A percentile compares a stretch with the other conserved stretches of the same genome.
These are phyloP conservation scores for Cyanistes caeruleus DNA, from an alignment of 2,113 vertebrate genomes.

Conservation along the genomic window DNA sequence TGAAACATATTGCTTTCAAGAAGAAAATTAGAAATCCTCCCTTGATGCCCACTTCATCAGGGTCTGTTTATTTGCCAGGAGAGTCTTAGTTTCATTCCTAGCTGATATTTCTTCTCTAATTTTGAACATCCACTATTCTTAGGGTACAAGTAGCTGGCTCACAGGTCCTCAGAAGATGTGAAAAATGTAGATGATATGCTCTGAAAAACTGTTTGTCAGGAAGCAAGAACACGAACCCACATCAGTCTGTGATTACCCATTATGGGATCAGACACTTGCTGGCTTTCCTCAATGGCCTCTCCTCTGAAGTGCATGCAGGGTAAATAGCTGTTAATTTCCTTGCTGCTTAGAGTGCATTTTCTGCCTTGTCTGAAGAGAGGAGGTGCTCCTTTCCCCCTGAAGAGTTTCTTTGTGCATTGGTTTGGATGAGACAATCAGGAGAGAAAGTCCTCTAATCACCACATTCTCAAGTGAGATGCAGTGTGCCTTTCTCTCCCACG, in stretches of 20 bases:
- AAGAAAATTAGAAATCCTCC: slow-evolving; percentile 45
- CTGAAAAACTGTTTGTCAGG: background rate
- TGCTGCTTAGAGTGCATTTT: background rate
- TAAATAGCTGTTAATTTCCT: slow-evolving; percentile 37
- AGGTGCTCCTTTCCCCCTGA: background rate
- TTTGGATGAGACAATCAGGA: background rate
- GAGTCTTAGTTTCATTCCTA: background rate
- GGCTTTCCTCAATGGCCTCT: background rate
- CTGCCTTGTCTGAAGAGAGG: background rate
- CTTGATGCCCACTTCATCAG: slow-evolving; percentile 36
- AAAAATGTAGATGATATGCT: background rate
- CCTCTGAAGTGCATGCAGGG: background rate
- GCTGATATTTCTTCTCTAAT: background rate
- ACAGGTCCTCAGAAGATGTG: background rate
- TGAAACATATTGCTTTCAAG: slow-evolving; percentile 34
- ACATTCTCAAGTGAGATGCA: background rate
- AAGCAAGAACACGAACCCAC: background rate
- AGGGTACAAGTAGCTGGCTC: background rate
- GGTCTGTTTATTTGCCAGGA: slow-evolving; percentile 13
- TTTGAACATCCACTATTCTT: background rate
- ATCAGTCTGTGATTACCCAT: background rate
- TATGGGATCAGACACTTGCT: background rate
- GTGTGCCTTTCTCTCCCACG: background rate
- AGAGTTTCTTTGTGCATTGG: background rate
- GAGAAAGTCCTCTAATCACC: background rate